Base-by-base conservation (phyloP, 2,888 invertebrate species). In the Leucoma salicis region DNA sequence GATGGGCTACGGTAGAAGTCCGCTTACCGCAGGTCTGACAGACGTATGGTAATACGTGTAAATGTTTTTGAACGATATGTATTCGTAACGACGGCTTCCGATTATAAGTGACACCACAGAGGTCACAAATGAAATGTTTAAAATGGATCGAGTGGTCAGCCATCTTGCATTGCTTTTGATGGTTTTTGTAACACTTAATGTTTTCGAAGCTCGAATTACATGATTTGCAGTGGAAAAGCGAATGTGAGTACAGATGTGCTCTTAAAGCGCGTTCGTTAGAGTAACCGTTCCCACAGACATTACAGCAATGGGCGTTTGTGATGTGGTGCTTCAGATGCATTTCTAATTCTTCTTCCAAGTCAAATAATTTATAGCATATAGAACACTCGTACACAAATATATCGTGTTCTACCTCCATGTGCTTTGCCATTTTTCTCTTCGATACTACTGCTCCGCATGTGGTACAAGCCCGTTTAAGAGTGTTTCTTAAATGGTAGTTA, bases 41-140 rank as follows among this genome's bases (percentile, higher is more conserved):
- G 0, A 74, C 66, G 29, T 68, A 80, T 0, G 86, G 85, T 0
- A 82, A 44, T 0, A 86, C 71, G 27, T 80, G 70, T 0, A 87
- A 42, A 49, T 88, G 87, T 48, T 88, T 88, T 28, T 86, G 84
- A 0, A 80, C 55, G 6, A 87, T 82, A 39, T 88, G 87, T 1
- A 77, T 73, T 2, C 74, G 70, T 0, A 88, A 43, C 0, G 87
- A 87, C 0, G 82, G 81, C 35, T 88, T 88, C 7, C 76, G 76
- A 2, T 70, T 62, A 46, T 87, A 88, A 0, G 58, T 64, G 0
- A 53, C 65, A 0, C 82, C 84, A 49, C 88, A 88, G 1, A 82
- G 48, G 25, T 83, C 69, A 39, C 88, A 88, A 3, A 68, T 68
- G 40, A 67, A 87, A 1, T 35, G 10, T 0, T 51, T 27, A 3